Conservation (phyloP, 2,113 vertebrate species). For the Colaptes auratus region DNA sequence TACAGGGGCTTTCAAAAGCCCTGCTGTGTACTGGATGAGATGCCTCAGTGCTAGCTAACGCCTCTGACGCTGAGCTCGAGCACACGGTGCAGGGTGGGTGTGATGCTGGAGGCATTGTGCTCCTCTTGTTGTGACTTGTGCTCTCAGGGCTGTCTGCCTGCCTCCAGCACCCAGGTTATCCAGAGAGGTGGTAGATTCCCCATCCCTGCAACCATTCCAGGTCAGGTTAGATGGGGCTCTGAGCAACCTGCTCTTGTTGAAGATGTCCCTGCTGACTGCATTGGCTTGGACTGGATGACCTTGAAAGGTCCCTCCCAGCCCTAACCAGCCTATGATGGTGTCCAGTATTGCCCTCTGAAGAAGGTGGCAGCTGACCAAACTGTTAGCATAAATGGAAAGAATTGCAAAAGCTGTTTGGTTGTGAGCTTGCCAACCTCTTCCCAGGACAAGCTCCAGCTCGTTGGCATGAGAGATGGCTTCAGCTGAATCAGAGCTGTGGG, state of each 20-base stretch:
- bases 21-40: neutral
- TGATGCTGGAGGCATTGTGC: fast-evolving
- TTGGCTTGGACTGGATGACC: neutral
- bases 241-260: neutral
- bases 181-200: neutral
- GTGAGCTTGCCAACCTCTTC: neutral
- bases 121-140: fast-evolving
- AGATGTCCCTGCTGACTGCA: neutral
- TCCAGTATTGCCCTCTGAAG: neutral
- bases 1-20: neutral
- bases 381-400: neutral
- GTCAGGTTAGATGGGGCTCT: neutral
- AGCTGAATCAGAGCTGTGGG: neutral
- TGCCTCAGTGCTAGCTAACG: fast-evolving
- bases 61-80: neutral
- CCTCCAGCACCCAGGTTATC: neutral
- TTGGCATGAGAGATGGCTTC: neutral
- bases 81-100: fast-evolving
- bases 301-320: neutral
- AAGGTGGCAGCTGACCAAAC: neutral
- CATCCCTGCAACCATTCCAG: neutral
- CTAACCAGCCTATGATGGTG: neutral
- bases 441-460: neutral
- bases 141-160: neutral
- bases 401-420: neutral